These are phyloP conservation scores for Pipistrellus pygmaeus DNA, from an alignment of 2,797 vertebrate genomes.

Conservation along the genomic window DNA sequence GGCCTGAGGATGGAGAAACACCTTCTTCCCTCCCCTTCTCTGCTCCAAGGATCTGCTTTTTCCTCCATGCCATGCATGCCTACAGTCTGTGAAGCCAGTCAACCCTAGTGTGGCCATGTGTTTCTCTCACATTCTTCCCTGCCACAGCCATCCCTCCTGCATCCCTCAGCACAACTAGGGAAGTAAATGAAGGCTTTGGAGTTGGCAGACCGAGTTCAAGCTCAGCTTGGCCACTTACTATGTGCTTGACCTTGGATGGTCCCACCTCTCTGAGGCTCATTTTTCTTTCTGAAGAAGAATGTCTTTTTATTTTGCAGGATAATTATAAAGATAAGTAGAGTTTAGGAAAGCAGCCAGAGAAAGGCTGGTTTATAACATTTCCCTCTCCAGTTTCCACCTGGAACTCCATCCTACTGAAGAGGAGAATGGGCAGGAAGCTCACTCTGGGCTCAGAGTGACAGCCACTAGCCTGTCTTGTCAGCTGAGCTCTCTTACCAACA, in stretches of 20 bases:
- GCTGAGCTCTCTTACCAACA: not conserved
- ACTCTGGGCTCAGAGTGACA: not conserved
- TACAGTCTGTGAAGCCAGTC: not conserved
- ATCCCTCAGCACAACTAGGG: not conserved
- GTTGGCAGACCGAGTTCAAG: not conserved
- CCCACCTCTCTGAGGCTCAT: not conserved
- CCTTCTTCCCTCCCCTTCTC: not conserved
- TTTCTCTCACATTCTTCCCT: not conserved
- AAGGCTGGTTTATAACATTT: not conserved
- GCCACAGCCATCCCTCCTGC: not conserved
- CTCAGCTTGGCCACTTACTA: not conserved
- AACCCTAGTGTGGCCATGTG: not conserved
- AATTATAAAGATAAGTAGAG: not conserved
- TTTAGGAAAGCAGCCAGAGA: not conserved
- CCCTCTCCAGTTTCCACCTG: not conserved
- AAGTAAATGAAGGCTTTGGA: not conserved
- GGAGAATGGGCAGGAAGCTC: not conserved
- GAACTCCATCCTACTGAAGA: not conserved
- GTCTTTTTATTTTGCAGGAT: not conserved
- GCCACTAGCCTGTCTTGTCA: not conserved
- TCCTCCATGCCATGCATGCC: fast-evolving
- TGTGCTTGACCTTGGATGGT: not conserved
- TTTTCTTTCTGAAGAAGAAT: not conserved
- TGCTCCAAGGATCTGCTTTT: not conserved
- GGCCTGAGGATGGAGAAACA: not conserved